A percentile compares a stretch with the other conserved stretches of the same genome.
These are phyloP conservation scores for Otis tarda DNA, from an alignment of 2,113 vertebrate genomes.

Conservation along the genomic window DNA sequence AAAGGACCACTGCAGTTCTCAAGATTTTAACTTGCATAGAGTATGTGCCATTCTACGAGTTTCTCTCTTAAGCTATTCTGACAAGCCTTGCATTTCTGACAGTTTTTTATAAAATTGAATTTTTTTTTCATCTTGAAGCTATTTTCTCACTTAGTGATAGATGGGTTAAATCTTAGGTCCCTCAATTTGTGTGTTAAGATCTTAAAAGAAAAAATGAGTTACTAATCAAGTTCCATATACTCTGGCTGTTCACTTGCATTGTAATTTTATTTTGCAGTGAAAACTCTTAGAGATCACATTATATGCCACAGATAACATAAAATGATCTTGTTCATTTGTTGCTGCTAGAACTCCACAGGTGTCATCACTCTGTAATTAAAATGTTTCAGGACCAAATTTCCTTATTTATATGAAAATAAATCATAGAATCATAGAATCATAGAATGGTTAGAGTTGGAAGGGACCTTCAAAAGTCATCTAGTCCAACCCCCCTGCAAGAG, in stretches of 20 bases:
- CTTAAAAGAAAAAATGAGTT: background rate
- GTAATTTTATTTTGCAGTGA: background rate
- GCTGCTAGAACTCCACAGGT: background rate
- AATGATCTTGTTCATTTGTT: background rate
- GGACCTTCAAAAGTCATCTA: too few relatives aligned
- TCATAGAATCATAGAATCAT: too few relatives aligned
- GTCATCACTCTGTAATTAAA: background rate
- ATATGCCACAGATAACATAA: background rate
- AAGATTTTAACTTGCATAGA: background rate
- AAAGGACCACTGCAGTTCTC: background rate
- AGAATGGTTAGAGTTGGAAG: too few relatives aligned
- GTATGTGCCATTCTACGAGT: background rate
- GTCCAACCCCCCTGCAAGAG: too few relatives aligned
- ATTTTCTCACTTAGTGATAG: background rate
- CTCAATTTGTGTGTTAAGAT: background rate
- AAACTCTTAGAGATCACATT: background rate
- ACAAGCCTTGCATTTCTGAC: background rate
- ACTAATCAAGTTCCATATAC: background rate
- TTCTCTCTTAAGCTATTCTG: background rate
- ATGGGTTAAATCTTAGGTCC: background rate
- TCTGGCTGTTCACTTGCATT: background rate
- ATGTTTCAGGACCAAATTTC: background rate
- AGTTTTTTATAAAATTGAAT: background rate
- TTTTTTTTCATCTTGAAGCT: background rate
- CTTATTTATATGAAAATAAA: background rate